Evolutionary conservation across 1,140 invertebrate species (phyloP), one percentile per base, ranked within the genome.

Genomic region (Drosophila arizonae): DNA sequence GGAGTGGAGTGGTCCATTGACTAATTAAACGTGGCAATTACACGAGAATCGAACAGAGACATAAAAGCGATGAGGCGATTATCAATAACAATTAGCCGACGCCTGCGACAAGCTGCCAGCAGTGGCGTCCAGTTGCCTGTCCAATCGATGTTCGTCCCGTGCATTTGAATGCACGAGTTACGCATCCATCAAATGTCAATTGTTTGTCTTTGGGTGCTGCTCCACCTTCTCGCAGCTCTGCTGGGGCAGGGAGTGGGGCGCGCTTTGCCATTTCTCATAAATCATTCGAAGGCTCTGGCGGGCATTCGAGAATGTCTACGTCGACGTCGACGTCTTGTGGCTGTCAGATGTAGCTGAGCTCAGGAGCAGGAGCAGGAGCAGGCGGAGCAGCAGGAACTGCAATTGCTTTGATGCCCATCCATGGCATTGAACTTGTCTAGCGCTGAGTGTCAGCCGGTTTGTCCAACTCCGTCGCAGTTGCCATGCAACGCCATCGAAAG

Each of bases 131-230:
- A 68, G 41, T 52, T 36, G 50, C 24, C 67, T 9, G 82, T 87
- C 84, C 87, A 79, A 82, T 82, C 66, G 69, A 72, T 67, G 70
- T 52, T n/a, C 41, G 33, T 13, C 11, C 36, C 30, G 8, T 41
- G 67, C 74, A 88, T 88, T 88, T 88, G 79, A 88, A 88, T 88
- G 84, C 84, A 88, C 77, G 68, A 88, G 84, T 88, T 88, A 88
- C 84, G 84, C 84, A 88, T 88, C 84, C 84, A 88, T 88, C 84
- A 88, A 84, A 88, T 88, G 84, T 88, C 84, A 88, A 88, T 88
- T 88, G 84, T 88, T 88, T 88, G 84, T 82, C 82, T 39, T 39
- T 79, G 79, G 84, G 82, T 84, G 84, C 79, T 84, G 84, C 79
- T 87, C 84, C 76, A 81, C 75, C 79, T 82, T 65, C 74, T 54